These are phyloP conservation scores for Phylloscopus whistleri DNA, from an alignment of 2,113 vertebrate species.

Conservation along the genomic window DNA sequence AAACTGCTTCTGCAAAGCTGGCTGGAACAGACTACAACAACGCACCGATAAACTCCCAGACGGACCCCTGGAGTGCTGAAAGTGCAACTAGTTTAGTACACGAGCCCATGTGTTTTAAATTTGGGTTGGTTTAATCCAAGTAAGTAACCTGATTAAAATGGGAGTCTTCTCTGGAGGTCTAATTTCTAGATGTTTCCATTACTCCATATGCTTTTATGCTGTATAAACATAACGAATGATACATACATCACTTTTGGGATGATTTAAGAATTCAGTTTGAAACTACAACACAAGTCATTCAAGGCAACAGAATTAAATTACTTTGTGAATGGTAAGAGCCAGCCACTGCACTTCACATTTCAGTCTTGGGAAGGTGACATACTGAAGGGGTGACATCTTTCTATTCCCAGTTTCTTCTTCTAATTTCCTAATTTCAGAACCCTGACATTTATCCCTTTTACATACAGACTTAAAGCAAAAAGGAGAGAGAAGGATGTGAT, in stretches of 20 bases:
- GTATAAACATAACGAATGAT: neutral
- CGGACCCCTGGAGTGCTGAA: neutral
- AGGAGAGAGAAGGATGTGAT: neutral
- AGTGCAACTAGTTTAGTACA: slow-evolving; percentile 2
- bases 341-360: neutral
- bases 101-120: slow-evolving; percentile 14
- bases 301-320: neutral
- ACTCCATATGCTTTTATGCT: neutral
- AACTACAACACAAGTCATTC: neutral
- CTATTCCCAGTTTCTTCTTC: neutral
- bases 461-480: neutral
- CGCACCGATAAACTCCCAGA: neutral
- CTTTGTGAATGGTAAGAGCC: neutral
- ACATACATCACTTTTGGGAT: neutral
- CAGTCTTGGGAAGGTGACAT: neutral
- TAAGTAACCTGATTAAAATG: slow-evolving; percentile 37
- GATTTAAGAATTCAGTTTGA: slow-evolving; percentile 24
- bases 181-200: slow-evolving; percentile 40
- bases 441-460: neutral
- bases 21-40: neutral
- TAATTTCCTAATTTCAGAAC: neutral
- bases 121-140: slow-evolving; percentile 30
- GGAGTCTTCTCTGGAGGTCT: slow-evolving; percentile 43
- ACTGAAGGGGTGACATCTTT: neutral
- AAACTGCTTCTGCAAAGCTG: slow-evolving; percentile 9